Percentiles rank a stretch among this genome's conserved stretches.
Conservation (phyloP, 2,113 vertebrate species). For the Pandion haliaetus region DNA sequence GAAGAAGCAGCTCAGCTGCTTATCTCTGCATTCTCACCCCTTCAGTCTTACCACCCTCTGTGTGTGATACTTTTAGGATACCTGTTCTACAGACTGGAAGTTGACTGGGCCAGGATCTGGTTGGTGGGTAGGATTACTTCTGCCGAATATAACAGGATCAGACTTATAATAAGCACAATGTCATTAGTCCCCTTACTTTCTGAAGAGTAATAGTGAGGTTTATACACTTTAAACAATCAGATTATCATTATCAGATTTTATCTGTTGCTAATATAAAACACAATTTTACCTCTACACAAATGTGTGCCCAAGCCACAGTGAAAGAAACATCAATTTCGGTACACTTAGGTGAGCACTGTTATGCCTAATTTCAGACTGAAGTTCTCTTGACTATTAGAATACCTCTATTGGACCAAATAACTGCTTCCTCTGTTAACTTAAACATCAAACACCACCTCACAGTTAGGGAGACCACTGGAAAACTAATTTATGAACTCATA, state of each 20-base stretch:
- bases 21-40: neutral
- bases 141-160: neutral
- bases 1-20: neutral
- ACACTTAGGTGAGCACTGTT: neutral
- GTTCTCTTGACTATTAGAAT: neutral
- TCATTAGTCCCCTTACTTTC: neutral
- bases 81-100: neutral
- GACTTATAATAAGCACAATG: neutral
- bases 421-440: neutral
- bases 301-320: neutral
- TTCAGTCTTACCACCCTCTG: neutral
- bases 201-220: neutral
- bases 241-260: neutral
- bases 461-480: neutral
- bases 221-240: neutral
- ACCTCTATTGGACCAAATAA: neutral
- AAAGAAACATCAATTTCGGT: neutral
- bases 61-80: neutral
- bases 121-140: neutral
- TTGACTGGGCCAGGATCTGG: neutral
- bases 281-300: neutral
- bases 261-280: neutral
- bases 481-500: neutral
- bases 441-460: neutral
- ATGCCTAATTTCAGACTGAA: neutral